Evolutionary conservation across 2,797 vertebrate genomes (phyloP).

Genomic region (Macropodus opercularis): DNA sequence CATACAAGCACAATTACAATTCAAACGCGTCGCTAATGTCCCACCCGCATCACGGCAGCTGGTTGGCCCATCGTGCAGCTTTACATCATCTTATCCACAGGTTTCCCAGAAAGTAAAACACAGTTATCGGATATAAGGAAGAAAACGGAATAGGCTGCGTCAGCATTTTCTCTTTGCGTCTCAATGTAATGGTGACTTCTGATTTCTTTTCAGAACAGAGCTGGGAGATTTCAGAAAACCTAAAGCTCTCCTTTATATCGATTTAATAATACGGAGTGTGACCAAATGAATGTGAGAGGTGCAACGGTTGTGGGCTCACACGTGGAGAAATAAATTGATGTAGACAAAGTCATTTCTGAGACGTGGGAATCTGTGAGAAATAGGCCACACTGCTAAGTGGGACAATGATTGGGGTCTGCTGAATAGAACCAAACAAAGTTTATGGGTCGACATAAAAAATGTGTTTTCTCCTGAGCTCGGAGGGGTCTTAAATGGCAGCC

Average conservation of each 20-base stretch:
- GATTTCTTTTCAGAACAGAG: conserved; percentile 10
- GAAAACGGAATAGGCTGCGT: conserved; percentile 12
- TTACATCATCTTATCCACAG: conserved; percentile 68
- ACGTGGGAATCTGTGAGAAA: conserved; percentile 77
- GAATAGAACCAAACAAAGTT: conserved; percentile 77
- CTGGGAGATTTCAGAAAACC: conserved; percentile 26
- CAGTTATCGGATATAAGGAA: conserved; percentile 30
- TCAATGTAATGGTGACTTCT: conserved; percentile 48
- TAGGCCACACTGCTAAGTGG: conserved; percentile 63
- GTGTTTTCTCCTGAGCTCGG: conserved; percentile 77
- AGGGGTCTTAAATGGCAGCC: conserved; percentile 80
- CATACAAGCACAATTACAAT: conserved; percentile 92
- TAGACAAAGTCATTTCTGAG: conserved; percentile 46
- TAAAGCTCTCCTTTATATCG: conserved; percentile 19
- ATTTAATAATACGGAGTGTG: conserved; percentile 41
- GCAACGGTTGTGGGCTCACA: conserved; percentile 36
- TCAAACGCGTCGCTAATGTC: conserved; percentile 90
- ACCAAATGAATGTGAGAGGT: conserved; percentile 55
- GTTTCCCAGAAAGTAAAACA: conserved; percentile 44
- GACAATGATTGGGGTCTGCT: conserved; percentile 70
- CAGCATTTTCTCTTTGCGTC: conserved; percentile 10
- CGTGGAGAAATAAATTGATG: conserved; percentile 55
- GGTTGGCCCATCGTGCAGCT: conserved; percentile 74
- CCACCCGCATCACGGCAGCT: conserved; percentile 94
- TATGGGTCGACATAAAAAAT: conserved; percentile 82